Evolutionary conservation across 1,140 invertebrate genomes (phyloP), one percentile per base, ranked within the genome.

Genomic region (Gryllus bimaculatus): DNA sequence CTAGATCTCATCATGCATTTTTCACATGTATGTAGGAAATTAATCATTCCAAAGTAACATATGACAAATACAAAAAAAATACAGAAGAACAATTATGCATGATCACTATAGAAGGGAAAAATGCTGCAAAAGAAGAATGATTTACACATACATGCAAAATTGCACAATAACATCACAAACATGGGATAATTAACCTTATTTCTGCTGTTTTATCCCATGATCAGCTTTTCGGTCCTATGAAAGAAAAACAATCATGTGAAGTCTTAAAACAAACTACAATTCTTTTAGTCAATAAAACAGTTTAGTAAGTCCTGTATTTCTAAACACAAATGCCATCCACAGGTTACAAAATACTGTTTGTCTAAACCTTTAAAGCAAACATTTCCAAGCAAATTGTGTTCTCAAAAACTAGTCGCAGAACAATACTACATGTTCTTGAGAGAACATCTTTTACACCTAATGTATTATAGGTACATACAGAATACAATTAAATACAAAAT

Each of bases 181-280:
- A 48, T 49, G 20, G 76, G n/a, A n/a, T 20, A 54, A 49, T 20
- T 48, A 48, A 77, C 76, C 48, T 77, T 47, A 77, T 48, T 77
- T 49, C 47, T 48, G 8, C 47, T 48, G 39, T n/a, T 77, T n/a
- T 15, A 47, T 48, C 48, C 76, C 76, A 47, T 8, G 15, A 77
- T 77, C 76, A 77, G 76, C 48, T 77, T 77, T 77, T 77, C 76
- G 48, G 76, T 77, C 76, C 76, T 77, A 77, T 49, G 76, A 77
- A 77, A 77, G 48, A 48, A 48, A 77, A 47, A 76, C 39, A 77
- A 66, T 66, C 54, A 10, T 13, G 18, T 66, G 54, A 66, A 66
- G 54, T 66, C 54, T 66, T 18, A 66, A 10, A 18, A 13, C 7
- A 66, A 66, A 10, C 18, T 13, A 13, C 10, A 13, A 66, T 18